Percentiles rank a stretch among this genome's conserved stretches.
phyloP scores from a whole-genome alignment of 2,113 vertebrate genomes.

The Epinephelus cyanopodus region DNA sequence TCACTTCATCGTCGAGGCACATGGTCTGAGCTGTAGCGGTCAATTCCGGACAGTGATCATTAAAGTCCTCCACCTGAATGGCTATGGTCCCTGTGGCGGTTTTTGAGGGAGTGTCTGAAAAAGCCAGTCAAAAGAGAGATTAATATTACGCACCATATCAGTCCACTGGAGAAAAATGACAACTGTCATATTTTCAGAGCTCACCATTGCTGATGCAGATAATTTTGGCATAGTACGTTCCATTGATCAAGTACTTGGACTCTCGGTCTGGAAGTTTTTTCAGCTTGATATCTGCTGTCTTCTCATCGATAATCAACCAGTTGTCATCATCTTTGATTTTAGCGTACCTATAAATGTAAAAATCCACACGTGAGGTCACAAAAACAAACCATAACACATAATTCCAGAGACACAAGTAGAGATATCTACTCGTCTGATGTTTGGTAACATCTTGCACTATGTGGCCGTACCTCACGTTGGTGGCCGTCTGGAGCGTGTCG shows the following conservation, averaged over 20 bases:
- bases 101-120: conserved; percentile 69
- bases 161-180: neutral
- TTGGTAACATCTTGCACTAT: neutral
- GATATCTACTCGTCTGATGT: neutral
- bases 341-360: conserved; percentile 85
- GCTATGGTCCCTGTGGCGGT: conserved; percentile 85
- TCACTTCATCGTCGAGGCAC: conserved; percentile 78
- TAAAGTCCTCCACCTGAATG: conserved; percentile 84
- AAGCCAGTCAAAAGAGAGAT: conserved; percentile 3
- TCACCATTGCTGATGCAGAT: conserved; percentile 88
- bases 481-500: conserved; percentile 87
- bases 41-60: conserved; percentile 90
- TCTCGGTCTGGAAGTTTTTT: conserved; percentile 88
- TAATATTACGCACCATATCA: neutral
- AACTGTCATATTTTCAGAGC: conserved; percentile 33
- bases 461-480: conserved; percentile 87
- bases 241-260: conserved; percentile 85
- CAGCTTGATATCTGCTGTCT: conserved; percentile 89
- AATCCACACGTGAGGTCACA: neutral
- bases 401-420: neutral
- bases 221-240: conserved; percentile 89
- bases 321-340: conserved; percentile 86
- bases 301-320: conserved; percentile 90
- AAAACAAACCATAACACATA: neutral
- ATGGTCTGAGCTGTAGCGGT: conserved; percentile 74